Base-by-base conservation (phyloP, 2,888 invertebrate species). In the Drosophila kambysellisi region DNA sequence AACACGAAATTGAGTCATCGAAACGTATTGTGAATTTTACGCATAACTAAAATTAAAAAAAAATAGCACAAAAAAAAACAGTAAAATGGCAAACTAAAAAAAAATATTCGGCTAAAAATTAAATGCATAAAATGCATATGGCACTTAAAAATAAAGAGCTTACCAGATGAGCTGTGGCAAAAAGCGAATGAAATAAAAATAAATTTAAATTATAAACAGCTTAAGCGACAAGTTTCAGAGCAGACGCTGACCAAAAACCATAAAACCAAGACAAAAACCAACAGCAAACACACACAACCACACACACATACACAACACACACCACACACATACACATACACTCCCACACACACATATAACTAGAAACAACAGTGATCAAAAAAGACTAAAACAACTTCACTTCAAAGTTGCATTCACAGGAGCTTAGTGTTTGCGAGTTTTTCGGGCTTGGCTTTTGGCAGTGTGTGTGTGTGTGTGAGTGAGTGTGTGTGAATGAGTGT, bases 201-300 rank as follows among this genome's bases (percentile, higher is more conserved):
- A 58, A 70, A 75, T 79, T 75, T 51, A 82, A 80, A 75, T 82
- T 85, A 85, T 86, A 88, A 86, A 88, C 86, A 82, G 84, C 87
- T 86, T 86, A 86, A 70, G 76, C 58, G 58, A 62, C 62, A 79
- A 72, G 68, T 79, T 84, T 71, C 66, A 60, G 64, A 60, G 64
- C 77, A 70, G 53, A 66, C 67, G 61, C 51, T 70, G 60, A 67
- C 64, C 69, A 66, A 82, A 87, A 80, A 79, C 87, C 84, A 87
- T 84, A 83, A 25, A 83, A 87, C 82, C 84, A 87, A 84, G 87
- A 69, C 81, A 81, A 81, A 84, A 83, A 73, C 69, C 70, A 52
- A 54, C 76, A 33, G 43, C 41, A 37, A n/a, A 20, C 32, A 32
- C 20, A 72, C 70, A 11, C 43, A 5, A 46, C 25, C 25, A 39